Percentiles rank a stretch among this genome's conserved stretches.
These are phyloP conservation scores for Eupithecia inturbata DNA, from an alignment of 2,888 invertebrate genomes.

Conservation along the genomic window DNA sequence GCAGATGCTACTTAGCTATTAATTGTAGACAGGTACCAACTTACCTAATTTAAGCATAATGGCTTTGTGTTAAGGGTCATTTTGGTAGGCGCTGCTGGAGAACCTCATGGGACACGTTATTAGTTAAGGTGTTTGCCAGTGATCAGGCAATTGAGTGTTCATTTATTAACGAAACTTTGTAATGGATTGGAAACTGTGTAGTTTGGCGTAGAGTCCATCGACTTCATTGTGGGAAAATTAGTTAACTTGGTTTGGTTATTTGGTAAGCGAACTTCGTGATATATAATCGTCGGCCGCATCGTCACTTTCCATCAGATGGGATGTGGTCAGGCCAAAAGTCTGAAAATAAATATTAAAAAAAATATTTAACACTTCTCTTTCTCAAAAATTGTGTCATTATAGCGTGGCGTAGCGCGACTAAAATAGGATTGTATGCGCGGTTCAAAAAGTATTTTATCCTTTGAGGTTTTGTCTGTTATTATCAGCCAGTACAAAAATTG, in stretches of 20 bases:
- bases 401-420: no score
- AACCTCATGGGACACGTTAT: slow-evolving; percentile 9
- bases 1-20: slow-evolving; percentile 24
- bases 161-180: slow-evolving; percentile 19
- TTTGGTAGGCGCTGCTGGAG: not conserved
- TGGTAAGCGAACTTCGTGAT: no score
- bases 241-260: not conserved
- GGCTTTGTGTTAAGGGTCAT: slow-evolving; percentile 15
- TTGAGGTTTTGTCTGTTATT: no score
- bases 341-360: no score
- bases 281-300: no score
- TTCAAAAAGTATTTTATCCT: no score
- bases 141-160: slow-evolving; percentile 21
- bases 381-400: no score
- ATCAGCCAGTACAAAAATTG: no score
- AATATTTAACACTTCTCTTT: no score
- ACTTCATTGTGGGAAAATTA: not conserved
- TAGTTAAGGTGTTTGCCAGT: slow-evolving; percentile 21
- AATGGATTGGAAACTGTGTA: slow-evolving; percentile 1
- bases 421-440: no score
- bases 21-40: not conserved
- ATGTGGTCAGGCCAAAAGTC: no score
- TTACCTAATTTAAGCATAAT: slow-evolving; percentile 17
- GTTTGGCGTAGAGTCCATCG: not conserved
- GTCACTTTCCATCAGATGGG: no score